A percentile compares a stretch with the other conserved stretches of the same genome.
Evolutionary conservation across 2,888 invertebrate species (phyloP).

Genomic region (Eupithecia vulgata): DNA sequence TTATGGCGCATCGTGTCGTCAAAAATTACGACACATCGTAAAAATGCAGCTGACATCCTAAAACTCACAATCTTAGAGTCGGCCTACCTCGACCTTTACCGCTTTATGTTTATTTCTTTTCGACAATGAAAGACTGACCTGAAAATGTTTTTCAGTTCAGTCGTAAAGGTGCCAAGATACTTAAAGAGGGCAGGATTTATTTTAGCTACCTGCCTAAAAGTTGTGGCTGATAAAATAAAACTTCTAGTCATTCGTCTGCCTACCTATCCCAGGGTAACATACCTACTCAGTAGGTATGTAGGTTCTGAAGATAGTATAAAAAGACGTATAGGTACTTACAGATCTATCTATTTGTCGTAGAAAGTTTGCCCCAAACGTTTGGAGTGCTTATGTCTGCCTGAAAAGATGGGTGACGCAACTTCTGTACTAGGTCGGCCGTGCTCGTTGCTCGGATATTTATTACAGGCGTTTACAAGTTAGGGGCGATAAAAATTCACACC

Average conservation of each 20-base stretch:
- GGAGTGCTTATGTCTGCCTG: conserved; percentile 11
- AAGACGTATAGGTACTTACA: neutral
- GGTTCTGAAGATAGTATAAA: neutral
- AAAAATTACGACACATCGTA: conserved; percentile 9
- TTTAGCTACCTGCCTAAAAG: neutral
- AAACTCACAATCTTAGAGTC: conserved; percentile 2
- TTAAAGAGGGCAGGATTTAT: neutral
- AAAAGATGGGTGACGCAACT: conserved; percentile 26
- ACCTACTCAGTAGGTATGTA: neutral
- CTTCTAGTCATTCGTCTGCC: neutral
- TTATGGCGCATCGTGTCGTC: conserved; percentile 3
- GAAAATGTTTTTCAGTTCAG: conserved; percentile 12
- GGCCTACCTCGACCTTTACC: neutral
- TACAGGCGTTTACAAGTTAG: conserved; percentile 36
- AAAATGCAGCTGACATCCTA: neutral
- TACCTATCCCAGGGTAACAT: neutral
- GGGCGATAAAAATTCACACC: conserved; percentile 29
- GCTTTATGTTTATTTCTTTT: conserved; percentile 3
- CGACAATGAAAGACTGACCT: conserved; percentile 8
- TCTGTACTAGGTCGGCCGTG: conserved; percentile 22
- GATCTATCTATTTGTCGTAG: neutral
- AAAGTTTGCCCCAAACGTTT: neutral
- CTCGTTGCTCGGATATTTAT: conserved; percentile 33
- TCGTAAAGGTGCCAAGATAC: conserved; percentile 7
- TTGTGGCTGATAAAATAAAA: neutral